Percentiles rank a stretch among this genome's conserved stretches.
phyloP scores from a whole-genome alignment of 2,888 invertebrate species.

The Pseudococcus viburni region DNA sequence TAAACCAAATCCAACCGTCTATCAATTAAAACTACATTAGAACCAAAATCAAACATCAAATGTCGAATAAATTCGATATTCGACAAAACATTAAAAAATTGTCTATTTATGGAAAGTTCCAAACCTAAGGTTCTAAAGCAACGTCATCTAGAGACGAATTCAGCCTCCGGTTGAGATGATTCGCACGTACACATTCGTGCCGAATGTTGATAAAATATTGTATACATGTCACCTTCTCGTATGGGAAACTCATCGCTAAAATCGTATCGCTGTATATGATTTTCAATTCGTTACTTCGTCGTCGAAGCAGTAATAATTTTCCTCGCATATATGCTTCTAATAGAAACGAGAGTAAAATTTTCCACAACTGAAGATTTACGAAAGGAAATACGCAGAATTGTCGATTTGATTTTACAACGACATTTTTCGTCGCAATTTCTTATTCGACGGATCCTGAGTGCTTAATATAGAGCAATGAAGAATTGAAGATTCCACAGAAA shows the following conservation, averaged over 20 bases:
- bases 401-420: background rate
- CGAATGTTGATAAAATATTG: background rate
- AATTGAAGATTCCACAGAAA: background rate
- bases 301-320: background rate
- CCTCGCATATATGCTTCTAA: background rate
- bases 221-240: conserved; percentile 13
- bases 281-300: background rate
- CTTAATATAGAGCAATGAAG: background rate
- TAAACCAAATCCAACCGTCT: too few relatives aligned
- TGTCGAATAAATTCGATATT: too few relatives aligned
- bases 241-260: conserved; percentile 6
- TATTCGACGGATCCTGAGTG: background rate
- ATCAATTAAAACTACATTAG: too few relatives aligned
- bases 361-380: background rate
- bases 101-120: background rate
- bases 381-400: background rate
- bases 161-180: background rate
- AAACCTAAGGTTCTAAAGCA: background rate
- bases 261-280: background rate
- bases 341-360: background rate
- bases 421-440: background rate
- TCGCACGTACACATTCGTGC: background rate
- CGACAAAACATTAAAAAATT: background rate
- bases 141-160: background rate
- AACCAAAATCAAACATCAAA: too few relatives aligned